Conservation (phyloP, 2,797 vertebrate species). For the Thunnus albacares region DNA sequence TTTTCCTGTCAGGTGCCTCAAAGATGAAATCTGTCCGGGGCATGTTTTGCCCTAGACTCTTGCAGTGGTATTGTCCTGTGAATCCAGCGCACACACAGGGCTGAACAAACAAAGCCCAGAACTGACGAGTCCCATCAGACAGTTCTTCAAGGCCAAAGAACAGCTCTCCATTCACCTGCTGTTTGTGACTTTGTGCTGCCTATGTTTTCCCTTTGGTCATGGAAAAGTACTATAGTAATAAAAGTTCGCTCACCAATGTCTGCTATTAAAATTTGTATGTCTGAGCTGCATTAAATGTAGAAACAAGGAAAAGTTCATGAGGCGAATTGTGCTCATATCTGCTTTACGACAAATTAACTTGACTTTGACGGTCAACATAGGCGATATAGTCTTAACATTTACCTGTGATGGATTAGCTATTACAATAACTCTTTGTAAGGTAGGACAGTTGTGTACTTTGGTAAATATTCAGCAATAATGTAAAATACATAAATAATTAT, state of each 20-base stretch:
- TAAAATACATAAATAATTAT: neutral
- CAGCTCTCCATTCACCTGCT: constrained; percentile 71
- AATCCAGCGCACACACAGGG: constrained; percentile 70
- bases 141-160: constrained; percentile 63
- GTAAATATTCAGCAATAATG: neutral
- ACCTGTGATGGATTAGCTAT: neutral
- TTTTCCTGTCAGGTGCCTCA: constrained; percentile 77
- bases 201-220: constrained; percentile 43
- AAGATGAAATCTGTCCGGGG: constrained; percentile 76
- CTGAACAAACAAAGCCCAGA: constrained; percentile 79
- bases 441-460: neutral
- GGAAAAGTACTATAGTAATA: constrained; percentile 40
- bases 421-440: neutral
- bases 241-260: neutral
- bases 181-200: constrained; percentile 59
- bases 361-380: neutral
- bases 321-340: neutral
- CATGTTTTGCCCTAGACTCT: constrained; percentile 77
- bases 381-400: neutral
- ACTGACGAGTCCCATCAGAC: constrained; percentile 70
- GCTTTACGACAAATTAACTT: neutral
- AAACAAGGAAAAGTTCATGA: neutral
- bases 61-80: constrained; percentile 81
- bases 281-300: too few species aligned
- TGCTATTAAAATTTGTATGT: too few species aligned